phyloP scores from a whole-genome alignment of 2,888 invertebrate genomes.

The Drosophila gaucha region DNA sequence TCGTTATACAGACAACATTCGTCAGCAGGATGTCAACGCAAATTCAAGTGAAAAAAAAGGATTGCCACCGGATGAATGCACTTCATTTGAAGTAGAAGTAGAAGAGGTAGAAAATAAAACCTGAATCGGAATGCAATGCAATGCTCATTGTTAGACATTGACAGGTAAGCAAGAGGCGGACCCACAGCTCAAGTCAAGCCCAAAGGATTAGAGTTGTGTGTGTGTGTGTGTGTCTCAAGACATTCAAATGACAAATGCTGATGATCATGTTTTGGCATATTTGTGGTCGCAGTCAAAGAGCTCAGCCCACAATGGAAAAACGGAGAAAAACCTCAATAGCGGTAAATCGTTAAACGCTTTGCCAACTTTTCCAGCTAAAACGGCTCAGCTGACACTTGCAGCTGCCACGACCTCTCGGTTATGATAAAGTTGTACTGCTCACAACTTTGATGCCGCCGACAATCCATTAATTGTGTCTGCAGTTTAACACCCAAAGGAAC shows the following conservation, averaged over 20 bases:
- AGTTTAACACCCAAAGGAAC: constrained; percentile 65
- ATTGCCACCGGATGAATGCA: constrained; percentile 81
- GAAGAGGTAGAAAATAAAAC: constrained; percentile 9
- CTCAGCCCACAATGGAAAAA: constrained; percentile 22
- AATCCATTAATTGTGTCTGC: constrained; percentile 65
- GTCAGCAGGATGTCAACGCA: constrained; percentile 71
- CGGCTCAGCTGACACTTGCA: constrained; percentile 39
- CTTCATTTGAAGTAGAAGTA: constrained; percentile 76
- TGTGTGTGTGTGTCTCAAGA: constrained; percentile 20
- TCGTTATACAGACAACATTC: constrained; percentile 48
- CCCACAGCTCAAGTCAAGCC: constrained; percentile 52
- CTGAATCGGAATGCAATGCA: constrained; percentile 53
- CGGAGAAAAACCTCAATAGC: constrained; percentile 21
- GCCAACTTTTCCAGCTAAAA: constrained; percentile 41
- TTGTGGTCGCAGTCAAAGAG: constrained; percentile 62
- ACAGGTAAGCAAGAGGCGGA: constrained; percentile 47
- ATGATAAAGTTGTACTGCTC: constrained; percentile 61
- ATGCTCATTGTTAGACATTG: constrained; percentile 64
- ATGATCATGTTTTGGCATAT: constrained; percentile 77
- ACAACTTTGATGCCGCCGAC: constrained; percentile 64
- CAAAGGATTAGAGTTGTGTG: constrained; percentile 57
- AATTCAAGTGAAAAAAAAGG: constrained; percentile 75
- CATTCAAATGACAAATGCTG: constrained; percentile 53
- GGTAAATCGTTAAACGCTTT: constrained; percentile 42
- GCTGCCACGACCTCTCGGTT: constrained; percentile 39